Evolutionary conservation across 2,113 vertebrate species (phyloP), one percentile per base, ranked within the genome.

Genomic region (Rhineura floridana): DNA sequence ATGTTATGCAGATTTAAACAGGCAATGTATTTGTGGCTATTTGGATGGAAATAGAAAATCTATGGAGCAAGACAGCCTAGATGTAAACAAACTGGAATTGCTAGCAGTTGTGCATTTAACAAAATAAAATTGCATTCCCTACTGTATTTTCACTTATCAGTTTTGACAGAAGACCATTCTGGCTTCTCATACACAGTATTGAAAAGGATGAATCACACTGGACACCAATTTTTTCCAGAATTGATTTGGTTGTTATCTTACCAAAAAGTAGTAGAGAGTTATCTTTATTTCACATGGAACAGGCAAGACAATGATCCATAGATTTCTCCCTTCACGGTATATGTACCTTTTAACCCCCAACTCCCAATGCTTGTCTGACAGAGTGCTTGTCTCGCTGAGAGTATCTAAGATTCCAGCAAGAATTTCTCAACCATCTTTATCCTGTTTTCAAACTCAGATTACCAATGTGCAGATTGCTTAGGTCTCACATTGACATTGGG

Each of bases 101-200:
- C 92, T 90, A 89, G 92, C 93, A 94, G 92, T 90, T 94, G 90
- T 72, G 90, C 88, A 86, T 77, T 93, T 94, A 81, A 94, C 92
- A 96, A 96, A 81, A 96, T 87, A 92, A 89, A 90, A 95, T 95
- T 93, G 91, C 80, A 88, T 93, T 95, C 91, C 91, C 93, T 7
- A 76, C 90, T 89, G 93, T 86, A 81, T 90, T 90, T 90, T 94
- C 93, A 95, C 95, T 96, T 95, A 96, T 94, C 96, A 97, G 77
- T 93, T 95, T 94, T 96, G 96, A 96, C 95, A 97, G 91, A 88
- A 95, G 93, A 95, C 88, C 88, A 87, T 96, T 93, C 86, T 93
- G 91, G 93, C 90, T 95, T 92, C 93, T 93, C 50, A 88, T 87
- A 94, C 95, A 94, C 90, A 94, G 93, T 90, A 93, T 90, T 7